phyloP scores from a whole-genome alignment of 2,797 vertebrate species.

The Lemur catta region DNA sequence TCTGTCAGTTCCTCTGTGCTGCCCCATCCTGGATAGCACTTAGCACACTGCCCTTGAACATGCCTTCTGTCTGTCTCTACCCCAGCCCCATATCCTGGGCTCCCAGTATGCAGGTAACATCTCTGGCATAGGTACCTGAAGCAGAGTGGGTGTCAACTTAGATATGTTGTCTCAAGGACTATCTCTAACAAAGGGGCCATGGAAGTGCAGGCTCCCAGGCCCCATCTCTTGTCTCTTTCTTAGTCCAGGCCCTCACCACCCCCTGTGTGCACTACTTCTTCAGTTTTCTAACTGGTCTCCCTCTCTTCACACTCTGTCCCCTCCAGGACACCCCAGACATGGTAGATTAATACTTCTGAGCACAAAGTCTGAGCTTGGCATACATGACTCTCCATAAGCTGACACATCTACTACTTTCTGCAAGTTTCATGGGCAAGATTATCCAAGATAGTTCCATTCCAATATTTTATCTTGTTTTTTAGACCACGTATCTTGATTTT shows the following conservation, averaged over 20 bases:
- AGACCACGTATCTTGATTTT: not conserved
- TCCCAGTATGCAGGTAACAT: not conserved
- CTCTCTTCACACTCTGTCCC: not conserved
- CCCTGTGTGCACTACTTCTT: not conserved
- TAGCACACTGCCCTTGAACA: too few relatives aligned
- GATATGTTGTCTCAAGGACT: not conserved
- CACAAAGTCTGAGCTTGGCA: not conserved
- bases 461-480: not conserved
- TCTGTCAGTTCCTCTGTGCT: not conserved
- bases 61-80: not conserved
- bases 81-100: rapidly evolving
- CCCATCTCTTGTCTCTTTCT: not conserved
- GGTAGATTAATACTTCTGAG: not conserved
- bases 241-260: not conserved
- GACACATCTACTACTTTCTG: not conserved
- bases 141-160: not conserved
- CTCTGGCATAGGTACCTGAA: not conserved
- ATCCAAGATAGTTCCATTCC: not conserved
- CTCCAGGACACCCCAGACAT: not conserved
- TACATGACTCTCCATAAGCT: not conserved
- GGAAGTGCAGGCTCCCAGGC: not conserved
- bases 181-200: not conserved
- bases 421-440: not conserved
- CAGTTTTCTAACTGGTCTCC: not conserved
- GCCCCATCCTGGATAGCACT: not conserved